These are phyloP conservation scores for Orussus abietinus DNA, from an alignment of 1,140 invertebrate species.

Conservation along the genomic window DNA sequence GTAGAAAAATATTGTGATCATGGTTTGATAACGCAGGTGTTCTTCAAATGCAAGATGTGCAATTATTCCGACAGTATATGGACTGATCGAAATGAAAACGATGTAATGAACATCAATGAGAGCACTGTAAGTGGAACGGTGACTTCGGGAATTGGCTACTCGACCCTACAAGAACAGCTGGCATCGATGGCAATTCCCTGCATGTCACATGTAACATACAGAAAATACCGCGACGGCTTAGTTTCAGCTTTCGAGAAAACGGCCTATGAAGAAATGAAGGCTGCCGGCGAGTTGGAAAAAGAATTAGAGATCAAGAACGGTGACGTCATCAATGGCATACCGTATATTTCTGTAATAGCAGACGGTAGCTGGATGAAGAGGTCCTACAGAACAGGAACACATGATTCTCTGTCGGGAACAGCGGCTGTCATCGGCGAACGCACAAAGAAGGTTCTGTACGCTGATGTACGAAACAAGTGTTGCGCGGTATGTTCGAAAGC, in stretches of 20 bases:
- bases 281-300: constrained; percentile 4
- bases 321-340: constrained; percentile 20
- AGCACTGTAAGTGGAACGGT: constrained; percentile 18
- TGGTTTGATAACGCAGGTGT: constrained; percentile 14
- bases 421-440: constrained; percentile 27
- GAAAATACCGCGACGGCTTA: constrained; percentile 12
- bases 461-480: constrained; percentile 32
- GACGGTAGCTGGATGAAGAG: constrained; percentile 34
- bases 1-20: constrained; percentile 2
- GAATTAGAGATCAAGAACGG: constrained; percentile 13
- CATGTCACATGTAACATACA: constrained; percentile 23
- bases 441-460: constrained; percentile 23
- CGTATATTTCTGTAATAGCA: constrained; percentile 28
- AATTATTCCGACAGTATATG: constrained; percentile 17
- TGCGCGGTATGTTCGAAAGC: constrained; percentile 23
- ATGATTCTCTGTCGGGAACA: constrained; percentile 30
- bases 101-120: constrained; percentile 15
- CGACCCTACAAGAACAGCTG: constrained; percentile 18
- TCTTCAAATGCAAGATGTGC: constrained; percentile 22
- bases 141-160: constrained; percentile 19
- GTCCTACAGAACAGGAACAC: constrained; percentile 27
- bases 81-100: constrained; percentile 10
- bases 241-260: background rate
- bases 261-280: constrained; percentile 11
- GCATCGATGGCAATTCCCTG: constrained; percentile 21